A percentile compares a stretch with the other conserved stretches of the same genome.
Conservation (phyloP, 2,888 invertebrate genomes). For the Catotricha subobsoleta region DNA sequence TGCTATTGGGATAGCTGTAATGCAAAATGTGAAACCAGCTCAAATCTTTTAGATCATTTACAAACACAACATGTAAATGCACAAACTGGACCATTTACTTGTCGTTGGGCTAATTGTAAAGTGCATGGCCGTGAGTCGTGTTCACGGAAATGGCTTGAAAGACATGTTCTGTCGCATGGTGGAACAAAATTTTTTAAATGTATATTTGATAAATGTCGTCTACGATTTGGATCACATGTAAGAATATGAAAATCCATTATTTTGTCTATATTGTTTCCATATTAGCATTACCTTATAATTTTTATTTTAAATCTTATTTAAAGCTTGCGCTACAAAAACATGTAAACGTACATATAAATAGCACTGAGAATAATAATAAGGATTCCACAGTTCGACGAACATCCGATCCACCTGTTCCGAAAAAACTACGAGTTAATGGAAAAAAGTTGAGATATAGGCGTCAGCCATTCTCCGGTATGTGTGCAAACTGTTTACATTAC, state of each 20-base stretch:
- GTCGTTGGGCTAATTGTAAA: slow-evolving; percentile 87
- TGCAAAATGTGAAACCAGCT: slow-evolving; percentile 56
- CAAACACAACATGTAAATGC: slow-evolving; percentile 73
- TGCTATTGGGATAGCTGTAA: slow-evolving; percentile 75
- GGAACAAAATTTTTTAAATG: slow-evolving; percentile 90
- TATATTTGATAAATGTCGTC: slow-evolving; percentile 86
- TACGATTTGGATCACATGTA: slow-evolving; percentile 74
- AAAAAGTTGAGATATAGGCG: slow-evolving; percentile 73
- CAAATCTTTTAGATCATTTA: slow-evolving; percentile 70
- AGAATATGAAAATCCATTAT: not conserved
- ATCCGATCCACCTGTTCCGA: slow-evolving; percentile 54
- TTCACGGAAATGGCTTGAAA: slow-evolving; percentile 81
- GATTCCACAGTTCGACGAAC: slow-evolving; percentile 45
- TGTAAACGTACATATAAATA: slow-evolving; percentile 77
- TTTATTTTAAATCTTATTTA: slow-evolving; percentile 1
- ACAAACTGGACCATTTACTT: slow-evolving; percentile 73
- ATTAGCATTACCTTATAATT: not conserved
- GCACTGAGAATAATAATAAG: slow-evolving; percentile 30
- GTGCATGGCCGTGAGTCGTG: slow-evolving; percentile 85
- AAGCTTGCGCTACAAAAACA: slow-evolving; percentile 64
- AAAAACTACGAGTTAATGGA: slow-evolving; percentile 68
- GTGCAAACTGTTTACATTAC: not conserved
- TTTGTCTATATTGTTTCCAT: not conserved
- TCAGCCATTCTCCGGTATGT: slow-evolving; percentile 71
- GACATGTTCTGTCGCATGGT: slow-evolving; percentile 79